Conservation (phyloP, 2,888 invertebrate species). For the Agonopterix alstromeriana region DNA sequence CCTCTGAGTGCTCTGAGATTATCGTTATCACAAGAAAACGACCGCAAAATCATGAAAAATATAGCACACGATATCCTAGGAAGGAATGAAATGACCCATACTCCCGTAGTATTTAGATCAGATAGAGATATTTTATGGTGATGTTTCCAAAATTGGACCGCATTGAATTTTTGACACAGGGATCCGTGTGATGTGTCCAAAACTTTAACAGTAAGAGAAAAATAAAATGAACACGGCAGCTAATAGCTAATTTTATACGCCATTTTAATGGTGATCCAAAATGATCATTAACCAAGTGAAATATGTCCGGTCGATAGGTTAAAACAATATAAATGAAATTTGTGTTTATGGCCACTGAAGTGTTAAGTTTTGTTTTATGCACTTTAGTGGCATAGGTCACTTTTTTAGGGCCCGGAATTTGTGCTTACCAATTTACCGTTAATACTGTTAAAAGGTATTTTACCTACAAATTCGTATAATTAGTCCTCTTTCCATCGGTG, state of each 20-base stretch:
- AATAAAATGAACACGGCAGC: constrained; percentile 1
- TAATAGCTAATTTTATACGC: constrained; percentile 2
- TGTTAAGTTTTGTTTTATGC: not conserved
- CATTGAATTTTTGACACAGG: not conserved
- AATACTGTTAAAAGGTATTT: too few relatives aligned
- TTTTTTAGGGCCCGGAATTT: not conserved
- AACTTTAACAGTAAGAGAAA: not conserved
- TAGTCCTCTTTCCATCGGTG: too few relatives aligned
- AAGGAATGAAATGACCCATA: too few relatives aligned
- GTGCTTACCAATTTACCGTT: not conserved
- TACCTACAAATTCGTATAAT: too few relatives aligned
- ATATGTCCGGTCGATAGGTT: not conserved
- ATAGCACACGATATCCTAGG: too few relatives aligned
- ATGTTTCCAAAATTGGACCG: too few relatives aligned
- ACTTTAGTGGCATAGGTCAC: not conserved
- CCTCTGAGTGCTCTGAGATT: too few relatives aligned
- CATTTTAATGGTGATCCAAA: constrained; percentile 2
- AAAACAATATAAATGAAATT: not conserved
- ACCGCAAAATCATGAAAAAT: too few relatives aligned
- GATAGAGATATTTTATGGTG: too few relatives aligned
- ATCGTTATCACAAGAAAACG: too few relatives aligned
- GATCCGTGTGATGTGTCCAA: not conserved
- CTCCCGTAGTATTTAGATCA: too few relatives aligned
- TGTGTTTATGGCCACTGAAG: not conserved
- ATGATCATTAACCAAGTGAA: constrained; percentile 1